Evolutionary conservation across 1,140 invertebrate genomes (phyloP).

Genomic region (Panagrolaimus sp.): DNA sequence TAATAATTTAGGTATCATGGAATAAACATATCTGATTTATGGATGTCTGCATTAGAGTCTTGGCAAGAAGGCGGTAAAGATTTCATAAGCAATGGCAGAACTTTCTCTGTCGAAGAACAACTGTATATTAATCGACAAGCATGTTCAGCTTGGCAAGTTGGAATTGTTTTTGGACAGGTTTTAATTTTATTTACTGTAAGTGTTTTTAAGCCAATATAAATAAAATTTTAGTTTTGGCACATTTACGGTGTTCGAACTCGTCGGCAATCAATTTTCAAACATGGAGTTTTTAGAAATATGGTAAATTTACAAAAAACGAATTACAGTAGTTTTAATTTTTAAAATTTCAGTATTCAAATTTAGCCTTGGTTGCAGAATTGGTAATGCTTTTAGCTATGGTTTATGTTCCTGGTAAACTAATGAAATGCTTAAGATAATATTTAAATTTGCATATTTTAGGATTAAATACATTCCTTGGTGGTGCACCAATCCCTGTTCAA

Average conservation of each 20-base stretch:
- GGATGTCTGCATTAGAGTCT: slow-evolving; percentile 22
- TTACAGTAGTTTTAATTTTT: no score
- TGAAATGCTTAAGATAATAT: no score
- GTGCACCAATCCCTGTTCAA: slow-evolving; percentile 35
- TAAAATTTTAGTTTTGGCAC: slow-evolving; percentile 27
- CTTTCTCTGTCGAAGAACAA: slow-evolving; percentile 35
- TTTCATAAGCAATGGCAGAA: slow-evolving; percentile 34
- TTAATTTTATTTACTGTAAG: no score
- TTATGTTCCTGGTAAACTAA: slow-evolving; percentile 32
- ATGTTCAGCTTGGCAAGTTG: slow-evolving; percentile 44
- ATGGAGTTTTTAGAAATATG: slow-evolving; percentile 28
- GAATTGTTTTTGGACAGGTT: slow-evolving; percentile 44
- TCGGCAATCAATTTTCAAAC: slow-evolving; percentile 36
- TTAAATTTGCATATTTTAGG: no score
- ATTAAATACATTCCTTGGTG: slow-evolving; percentile 34
- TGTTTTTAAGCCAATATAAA: no score
- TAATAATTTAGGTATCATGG: slow-evolving; percentile 35
- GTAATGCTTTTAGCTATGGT: slow-evolving; percentile 33
- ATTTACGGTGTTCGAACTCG: slow-evolving; percentile 37
- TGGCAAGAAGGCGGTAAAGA: slow-evolving; percentile 27
- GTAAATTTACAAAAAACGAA: no score
- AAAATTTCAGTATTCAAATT: slow-evolving; percentile 10
- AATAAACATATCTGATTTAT: slow-evolving; percentile 34
- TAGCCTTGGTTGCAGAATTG: slow-evolving; percentile 36
- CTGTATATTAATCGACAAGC: slow-evolving; percentile 38